Conservation (phyloP, 2,888 invertebrate species). For the Aspidapion aeneum region DNA sequence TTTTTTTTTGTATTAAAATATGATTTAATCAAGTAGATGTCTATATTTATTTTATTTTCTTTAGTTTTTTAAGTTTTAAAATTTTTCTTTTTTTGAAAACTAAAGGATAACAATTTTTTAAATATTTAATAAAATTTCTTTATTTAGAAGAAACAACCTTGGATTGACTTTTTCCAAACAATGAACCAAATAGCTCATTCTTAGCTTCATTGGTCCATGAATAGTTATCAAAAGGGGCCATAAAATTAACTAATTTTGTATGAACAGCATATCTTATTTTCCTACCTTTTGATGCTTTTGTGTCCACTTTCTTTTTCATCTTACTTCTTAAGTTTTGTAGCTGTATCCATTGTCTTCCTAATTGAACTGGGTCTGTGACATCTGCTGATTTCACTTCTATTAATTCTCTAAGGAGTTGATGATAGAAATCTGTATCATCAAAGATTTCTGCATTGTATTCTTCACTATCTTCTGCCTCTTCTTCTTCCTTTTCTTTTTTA, state of each 20-base stretch:
- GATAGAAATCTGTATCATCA: slow-evolving; percentile 97
- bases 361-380: slow-evolving; percentile 77
- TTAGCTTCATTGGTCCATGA: slow-evolving; percentile 76
- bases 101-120: too few species aligned
- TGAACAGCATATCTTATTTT: slow-evolving; percentile 85
- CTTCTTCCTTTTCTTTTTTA: slow-evolving; percentile 27
- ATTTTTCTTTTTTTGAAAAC: too few species aligned
- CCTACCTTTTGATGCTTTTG: slow-evolving; percentile 91
- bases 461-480: slow-evolving; percentile 39
- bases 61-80: too few species aligned
- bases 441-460: slow-evolving; percentile 81
- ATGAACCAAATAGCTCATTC: slow-evolving; percentile 74
- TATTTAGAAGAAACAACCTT: neutral
- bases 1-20: too few species aligned
- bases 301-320: slow-evolving; percentile 91
- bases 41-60: too few species aligned
- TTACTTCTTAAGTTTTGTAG: slow-evolving; percentile 88
- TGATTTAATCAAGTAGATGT: too few species aligned
- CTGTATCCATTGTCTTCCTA: slow-evolving; percentile 88
- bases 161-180: slow-evolving; percentile 62
- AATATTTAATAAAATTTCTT: too few species aligned
- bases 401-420: slow-evolving; percentile 84
- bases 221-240: slow-evolving; percentile 68
- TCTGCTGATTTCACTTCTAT: slow-evolving; percentile 88
- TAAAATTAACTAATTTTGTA: slow-evolving; percentile 82